phyloP scores from a whole-genome alignment of 2,113 vertebrate genomes.

The Steatornis caripensis region DNA sequence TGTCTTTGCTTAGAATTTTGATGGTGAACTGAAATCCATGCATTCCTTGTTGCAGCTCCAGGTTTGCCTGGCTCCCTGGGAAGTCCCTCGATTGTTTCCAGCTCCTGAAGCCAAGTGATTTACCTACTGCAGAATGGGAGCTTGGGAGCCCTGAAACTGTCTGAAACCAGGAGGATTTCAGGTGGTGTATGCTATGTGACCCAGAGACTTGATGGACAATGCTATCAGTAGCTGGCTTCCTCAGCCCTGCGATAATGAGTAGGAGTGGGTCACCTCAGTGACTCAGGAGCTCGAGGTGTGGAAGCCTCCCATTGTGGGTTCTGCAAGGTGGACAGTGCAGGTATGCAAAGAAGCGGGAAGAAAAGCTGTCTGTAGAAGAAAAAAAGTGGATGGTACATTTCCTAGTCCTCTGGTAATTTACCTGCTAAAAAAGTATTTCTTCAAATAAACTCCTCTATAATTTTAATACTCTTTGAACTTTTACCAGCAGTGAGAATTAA shows the following conservation, averaged over 20 bases:
- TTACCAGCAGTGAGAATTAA: background rate
- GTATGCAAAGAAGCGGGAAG: background rate
- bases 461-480: background rate
- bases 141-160: background rate
- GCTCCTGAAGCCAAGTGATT: background rate
- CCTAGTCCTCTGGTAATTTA: background rate
- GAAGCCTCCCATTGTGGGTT: background rate
- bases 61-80: conserved; percentile 3
- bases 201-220: background rate
- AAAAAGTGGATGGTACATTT: background rate
- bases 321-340: background rate
- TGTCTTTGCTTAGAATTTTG: background rate
- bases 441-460: background rate
- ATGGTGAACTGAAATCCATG: background rate
- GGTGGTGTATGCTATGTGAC: background rate
- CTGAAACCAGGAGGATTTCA: background rate
- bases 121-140: background rate
- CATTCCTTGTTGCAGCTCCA: background rate
- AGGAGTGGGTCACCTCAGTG: background rate
- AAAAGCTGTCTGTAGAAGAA: background rate
- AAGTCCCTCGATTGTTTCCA: conserved; percentile 21
- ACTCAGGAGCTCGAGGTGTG: background rate
- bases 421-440: background rate
- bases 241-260: background rate
- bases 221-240: background rate